phyloP scores from a whole-genome alignment of 1,140 invertebrate species.

The Diplogasteroides magnus region DNA sequence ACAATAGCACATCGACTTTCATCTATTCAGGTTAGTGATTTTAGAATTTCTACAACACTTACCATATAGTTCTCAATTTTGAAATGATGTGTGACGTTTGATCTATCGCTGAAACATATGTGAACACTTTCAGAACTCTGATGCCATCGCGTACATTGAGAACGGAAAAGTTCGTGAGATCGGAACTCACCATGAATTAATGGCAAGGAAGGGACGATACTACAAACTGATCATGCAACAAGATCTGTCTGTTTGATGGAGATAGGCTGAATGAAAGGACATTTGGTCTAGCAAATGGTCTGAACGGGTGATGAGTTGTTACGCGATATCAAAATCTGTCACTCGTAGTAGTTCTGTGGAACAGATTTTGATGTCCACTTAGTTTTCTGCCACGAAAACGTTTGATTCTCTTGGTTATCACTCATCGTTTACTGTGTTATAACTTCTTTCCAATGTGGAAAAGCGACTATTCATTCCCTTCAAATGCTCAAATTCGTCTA shows the following conservation, averaged over 20 bases:
- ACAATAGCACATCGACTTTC: conserved; percentile 60
- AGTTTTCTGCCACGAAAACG: not conserved
- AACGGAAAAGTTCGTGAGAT: conserved; percentile 53
- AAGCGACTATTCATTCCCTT: too few relatives aligned
- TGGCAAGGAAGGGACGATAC: conserved; percentile 53
- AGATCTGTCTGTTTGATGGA: conserved; percentile 22
- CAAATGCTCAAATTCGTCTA: too few relatives aligned
- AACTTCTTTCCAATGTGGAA: too few relatives aligned
- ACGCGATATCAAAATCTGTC: not conserved
- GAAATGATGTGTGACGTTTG: not conserved
- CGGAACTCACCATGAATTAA: conserved; percentile 54
- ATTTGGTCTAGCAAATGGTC: not conserved
- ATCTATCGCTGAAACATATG: not conserved
- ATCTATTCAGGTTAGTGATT: conserved; percentile 41
- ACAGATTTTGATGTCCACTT: not conserved
- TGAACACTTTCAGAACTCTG: conserved; percentile 38
- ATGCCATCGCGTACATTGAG: conserved; percentile 55
- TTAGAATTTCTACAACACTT: too few relatives aligned
- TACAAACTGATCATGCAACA: conserved; percentile 35
- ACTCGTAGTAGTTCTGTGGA: not conserved
- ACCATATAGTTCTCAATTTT: not conserved
- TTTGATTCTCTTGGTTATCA: conserved; percentile 2
- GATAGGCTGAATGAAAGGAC: not conserved
- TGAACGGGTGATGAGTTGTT: not conserved
- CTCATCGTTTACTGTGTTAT: too few relatives aligned